phyloP scores from a whole-genome alignment of 2,888 invertebrate genomes.

The Patella caerulea region DNA sequence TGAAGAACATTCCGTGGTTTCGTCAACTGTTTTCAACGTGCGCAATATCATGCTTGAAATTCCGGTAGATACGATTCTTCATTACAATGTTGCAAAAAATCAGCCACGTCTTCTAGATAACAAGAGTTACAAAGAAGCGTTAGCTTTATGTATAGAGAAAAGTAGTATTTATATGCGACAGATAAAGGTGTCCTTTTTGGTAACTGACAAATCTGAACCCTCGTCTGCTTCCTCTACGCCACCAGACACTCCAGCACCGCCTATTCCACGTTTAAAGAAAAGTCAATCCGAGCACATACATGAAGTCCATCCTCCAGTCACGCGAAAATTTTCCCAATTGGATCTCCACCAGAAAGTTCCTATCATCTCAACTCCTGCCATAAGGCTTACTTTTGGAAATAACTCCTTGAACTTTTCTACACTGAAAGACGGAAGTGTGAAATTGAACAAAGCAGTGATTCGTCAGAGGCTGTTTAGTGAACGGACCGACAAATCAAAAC shows the following conservation, averaged over 20 bases:
- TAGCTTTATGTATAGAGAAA: slow-evolving; percentile 50
- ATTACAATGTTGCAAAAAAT: slow-evolving; percentile 49
- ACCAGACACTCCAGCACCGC: neutral
- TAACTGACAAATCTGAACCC: slow-evolving; percentile 27
- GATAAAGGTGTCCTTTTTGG: slow-evolving; percentile 57
- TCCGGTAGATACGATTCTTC: slow-evolving; percentile 46
- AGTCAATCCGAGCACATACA: neutral
- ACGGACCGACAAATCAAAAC: no score
- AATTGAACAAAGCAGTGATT: neutral
- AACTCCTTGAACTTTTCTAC: neutral
- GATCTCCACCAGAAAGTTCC: neutral
- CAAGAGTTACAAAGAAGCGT: slow-evolving; percentile 47
- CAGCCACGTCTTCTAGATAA: slow-evolving; percentile 42
- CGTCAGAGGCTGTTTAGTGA: neutral
- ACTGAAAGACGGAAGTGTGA: neutral
- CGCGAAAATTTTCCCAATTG: neutral
- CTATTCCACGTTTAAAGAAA: neutral
- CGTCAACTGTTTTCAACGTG: slow-evolving; percentile 54
- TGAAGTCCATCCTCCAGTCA: neutral
- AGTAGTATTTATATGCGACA: slow-evolving; percentile 55
- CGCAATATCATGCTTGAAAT: slow-evolving; percentile 61
- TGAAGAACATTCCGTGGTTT: slow-evolving; percentile 55
- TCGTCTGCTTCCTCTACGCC: neutral
- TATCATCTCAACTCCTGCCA: neutral
- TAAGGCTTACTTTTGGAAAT: neutral